phyloP scores from a whole-genome alignment of 1,140 invertebrate species.

The Pachypeltis micranthus region DNA sequence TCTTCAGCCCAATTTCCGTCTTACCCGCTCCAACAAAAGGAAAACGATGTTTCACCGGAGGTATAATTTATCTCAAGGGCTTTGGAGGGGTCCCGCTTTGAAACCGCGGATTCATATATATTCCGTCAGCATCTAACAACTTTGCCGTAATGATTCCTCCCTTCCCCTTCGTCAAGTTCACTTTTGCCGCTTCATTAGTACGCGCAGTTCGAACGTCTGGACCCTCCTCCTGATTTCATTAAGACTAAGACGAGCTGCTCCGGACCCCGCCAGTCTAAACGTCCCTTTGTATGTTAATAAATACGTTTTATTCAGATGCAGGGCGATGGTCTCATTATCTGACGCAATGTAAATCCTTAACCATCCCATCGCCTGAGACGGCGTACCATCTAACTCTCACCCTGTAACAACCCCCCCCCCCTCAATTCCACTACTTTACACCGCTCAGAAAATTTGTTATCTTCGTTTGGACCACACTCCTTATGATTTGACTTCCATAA shows the following conservation, averaged over 20 bases:
- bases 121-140: conserved; percentile 3
- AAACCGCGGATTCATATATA: conserved; percentile 6
- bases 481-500: no score
- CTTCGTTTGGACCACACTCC: no score
- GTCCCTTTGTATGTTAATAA: conserved; percentile 8
- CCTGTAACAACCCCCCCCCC: no score
- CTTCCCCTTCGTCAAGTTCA: not conserved
- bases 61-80: no score
- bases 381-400: no score
- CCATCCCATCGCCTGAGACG: no score
- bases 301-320: conserved; percentile 4
- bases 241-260: not conserved
- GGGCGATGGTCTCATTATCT: not conserved
- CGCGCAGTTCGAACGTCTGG: conserved; percentile 3
- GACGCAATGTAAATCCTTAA: not conserved
- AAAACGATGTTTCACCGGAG: no score
- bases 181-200: conserved; percentile 9
- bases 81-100: no score
- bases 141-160: not conserved
- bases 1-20: no score
- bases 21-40: no score
- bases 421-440: no score
- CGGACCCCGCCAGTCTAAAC: not conserved
- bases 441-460: no score
- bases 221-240: conserved; percentile 1